Base-by-base conservation (phyloP, 92 coral and sea anemone species). In the Meandrina meandrites region DNA sequence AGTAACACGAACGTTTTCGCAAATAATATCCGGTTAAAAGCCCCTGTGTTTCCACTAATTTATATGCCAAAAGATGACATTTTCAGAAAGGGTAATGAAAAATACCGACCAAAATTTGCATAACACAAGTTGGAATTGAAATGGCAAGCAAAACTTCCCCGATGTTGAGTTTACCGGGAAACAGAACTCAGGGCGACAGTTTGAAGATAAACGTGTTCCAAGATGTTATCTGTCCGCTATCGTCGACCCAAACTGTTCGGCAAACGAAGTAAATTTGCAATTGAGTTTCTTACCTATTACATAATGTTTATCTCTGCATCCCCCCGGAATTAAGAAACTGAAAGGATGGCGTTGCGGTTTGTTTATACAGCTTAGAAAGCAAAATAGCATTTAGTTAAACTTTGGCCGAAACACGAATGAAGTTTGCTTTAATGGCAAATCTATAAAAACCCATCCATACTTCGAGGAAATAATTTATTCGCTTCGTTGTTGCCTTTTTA, bases 331-430 rank as follows among this genome's bases (percentile, higher is more conserved):
- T 11, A 36, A 53, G 36, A 54, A 37, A 73, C 11, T 73, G 78
- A 73, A 73, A 73, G 36, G 78, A 73, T 40, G 15, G 35, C n/a
- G 51, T 36, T 18, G 66, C 54, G 54, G 76, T 83, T 83, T 83
- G 80, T 73, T 83, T 83, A 75, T 37, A 34, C 72, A 73, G 87
- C 87, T 71, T 83, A 83, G 48, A 73, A 72, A 83, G 78, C 79
- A 73, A 83, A 72, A 36, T 56, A 35, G 80, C 80, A 83, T 54
- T 83, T 82, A 82, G 78, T 13, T 10, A 19, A 36, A 72, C 28
- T 50, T 15, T 15, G 53, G 50, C 40, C 48, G 71, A 32, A 64
- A 35, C n/a, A 36, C 27, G 17, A 18, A 36, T 51, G n/a, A 72
- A 69, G 24, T 82, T 56, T 83, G 68, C 64, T 32, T 57, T 9